A percentile compares a stretch with the other conserved stretches of the same genome.
Conservation (phyloP, 2,888 invertebrate genomes). For the Hemistola chrysoprasaria region DNA sequence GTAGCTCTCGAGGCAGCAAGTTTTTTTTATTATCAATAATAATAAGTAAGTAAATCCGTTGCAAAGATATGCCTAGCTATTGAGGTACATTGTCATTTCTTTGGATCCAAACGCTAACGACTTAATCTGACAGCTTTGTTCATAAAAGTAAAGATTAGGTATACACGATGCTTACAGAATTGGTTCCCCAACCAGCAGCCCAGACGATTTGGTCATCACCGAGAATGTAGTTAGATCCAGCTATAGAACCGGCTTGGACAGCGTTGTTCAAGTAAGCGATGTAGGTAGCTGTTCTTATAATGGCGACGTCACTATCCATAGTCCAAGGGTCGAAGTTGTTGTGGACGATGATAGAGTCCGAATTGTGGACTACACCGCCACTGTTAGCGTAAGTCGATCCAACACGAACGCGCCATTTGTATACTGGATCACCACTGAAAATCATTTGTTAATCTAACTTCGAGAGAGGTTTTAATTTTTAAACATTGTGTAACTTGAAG, state of each 20-base stretch:
- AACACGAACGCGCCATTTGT: constrained; percentile 45
- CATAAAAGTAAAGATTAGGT: no score
- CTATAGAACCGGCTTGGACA: constrained; percentile 23
- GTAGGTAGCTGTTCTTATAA: constrained; percentile 33
- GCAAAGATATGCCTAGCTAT: no score
- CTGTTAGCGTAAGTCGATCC: constrained; percentile 50
- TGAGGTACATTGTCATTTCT: no score
- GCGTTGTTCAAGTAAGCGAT: constrained; percentile 22
- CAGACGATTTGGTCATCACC: constrained; percentile 46
- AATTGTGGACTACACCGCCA: constrained; percentile 43
- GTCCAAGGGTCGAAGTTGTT: constrained; percentile 42
- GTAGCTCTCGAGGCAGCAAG: no score
- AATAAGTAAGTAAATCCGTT: no score
- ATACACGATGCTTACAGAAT: constrained; percentile 43
- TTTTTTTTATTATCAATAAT: no score
- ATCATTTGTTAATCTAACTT: no score
- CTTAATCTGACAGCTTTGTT: no score
- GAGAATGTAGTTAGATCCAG: constrained; percentile 43
- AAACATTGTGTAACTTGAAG: no score
- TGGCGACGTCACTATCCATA: constrained; percentile 42
- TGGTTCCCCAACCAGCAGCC: constrained; percentile 58
- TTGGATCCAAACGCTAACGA: no score
- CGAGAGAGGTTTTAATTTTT: no score
- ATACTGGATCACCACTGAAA: constrained; percentile 35
- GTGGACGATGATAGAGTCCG: constrained; percentile 37